phyloP scores from a whole-genome alignment of 1,140 invertebrate genomes.

The Panonychus citri region DNA sequence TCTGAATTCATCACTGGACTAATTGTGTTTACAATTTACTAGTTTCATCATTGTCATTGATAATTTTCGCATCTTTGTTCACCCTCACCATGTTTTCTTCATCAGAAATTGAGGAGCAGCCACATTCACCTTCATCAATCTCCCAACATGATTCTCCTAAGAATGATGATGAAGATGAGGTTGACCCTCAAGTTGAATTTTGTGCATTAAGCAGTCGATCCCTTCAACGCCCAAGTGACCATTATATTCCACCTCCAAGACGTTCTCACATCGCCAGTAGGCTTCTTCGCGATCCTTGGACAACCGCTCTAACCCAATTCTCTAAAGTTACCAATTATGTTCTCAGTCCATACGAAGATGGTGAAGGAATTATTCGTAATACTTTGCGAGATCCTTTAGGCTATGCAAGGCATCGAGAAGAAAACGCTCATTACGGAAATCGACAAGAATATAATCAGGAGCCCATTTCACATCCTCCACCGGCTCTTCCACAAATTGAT shows the following conservation, averaged over 20 bases:
- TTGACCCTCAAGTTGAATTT: neutral
- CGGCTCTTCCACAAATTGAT: constrained; percentile 8
- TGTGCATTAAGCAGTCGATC: neutral
- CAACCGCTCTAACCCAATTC: constrained; percentile 3
- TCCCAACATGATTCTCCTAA: no score
- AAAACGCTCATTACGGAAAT: neutral
- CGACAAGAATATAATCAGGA: neutral
- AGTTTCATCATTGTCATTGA: no score
- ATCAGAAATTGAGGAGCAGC: neutral
- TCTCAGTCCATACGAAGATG: neutral
- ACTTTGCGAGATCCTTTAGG: neutral
- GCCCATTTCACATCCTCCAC: constrained; percentile 1
- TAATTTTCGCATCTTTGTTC: no score
- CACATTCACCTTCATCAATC: no score
- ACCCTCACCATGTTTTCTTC: no score
- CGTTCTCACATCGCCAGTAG: neutral
- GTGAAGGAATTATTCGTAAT: neutral
- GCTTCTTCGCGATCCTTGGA: constrained; percentile 7
- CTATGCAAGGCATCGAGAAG: neutral
- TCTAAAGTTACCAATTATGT: constrained; percentile 6
- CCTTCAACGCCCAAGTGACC: neutral
- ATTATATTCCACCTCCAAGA: constrained; percentile 6
- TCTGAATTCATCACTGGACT: no score
- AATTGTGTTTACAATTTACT: no score
- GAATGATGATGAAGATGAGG: neutral